phyloP scores from a whole-genome alignment of 2,888 invertebrate genomes.

The Alitta virens region DNA sequence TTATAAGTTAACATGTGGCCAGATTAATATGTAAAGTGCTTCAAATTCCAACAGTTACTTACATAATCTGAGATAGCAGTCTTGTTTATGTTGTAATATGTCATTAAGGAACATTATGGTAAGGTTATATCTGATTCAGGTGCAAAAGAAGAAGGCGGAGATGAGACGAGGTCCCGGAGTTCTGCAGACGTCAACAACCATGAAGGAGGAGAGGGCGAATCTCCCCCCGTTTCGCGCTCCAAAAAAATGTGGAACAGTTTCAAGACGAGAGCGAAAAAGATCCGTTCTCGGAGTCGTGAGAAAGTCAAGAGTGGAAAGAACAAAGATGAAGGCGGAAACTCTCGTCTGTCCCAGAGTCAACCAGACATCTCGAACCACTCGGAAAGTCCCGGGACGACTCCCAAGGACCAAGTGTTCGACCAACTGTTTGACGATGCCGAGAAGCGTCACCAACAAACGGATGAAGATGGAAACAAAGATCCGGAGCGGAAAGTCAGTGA shows the following conservation, averaged over 20 bases:
- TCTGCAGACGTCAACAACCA: conserved; percentile 9
- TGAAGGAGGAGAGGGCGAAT: background rate
- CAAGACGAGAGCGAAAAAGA: conserved; percentile 2
- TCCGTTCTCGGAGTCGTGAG: conserved; percentile 13
- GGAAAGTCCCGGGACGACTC: conserved; percentile 4
- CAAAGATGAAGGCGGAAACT: conserved; percentile 1
- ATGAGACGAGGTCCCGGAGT: conserved; percentile 14
- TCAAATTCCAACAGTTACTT: too few relatives aligned
- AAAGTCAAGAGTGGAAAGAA: conserved; percentile 1
- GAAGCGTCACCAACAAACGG: background rate
- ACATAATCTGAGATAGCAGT: too few relatives aligned
- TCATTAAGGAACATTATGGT: too few relatives aligned
- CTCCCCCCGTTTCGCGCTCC: conserved; percentile 9
- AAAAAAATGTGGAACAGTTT: conserved; percentile 12
- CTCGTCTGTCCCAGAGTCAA: conserved; percentile 9
- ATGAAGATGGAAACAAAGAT: too few relatives aligned
- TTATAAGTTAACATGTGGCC: too few relatives aligned
- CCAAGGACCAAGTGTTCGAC: conserved; percentile 7
- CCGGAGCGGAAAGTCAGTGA: conserved; percentile 10
- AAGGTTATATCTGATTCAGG: conserved; percentile 1
- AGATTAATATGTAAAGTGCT: too few relatives aligned
- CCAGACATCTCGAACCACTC: conserved; percentile 11
- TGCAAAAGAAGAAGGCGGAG: conserved; percentile 5
- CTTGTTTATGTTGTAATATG: too few relatives aligned
- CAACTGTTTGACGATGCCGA: background rate